Conservation (phyloP, 2,113 vertebrate genomes). For the Chloebia gouldiae region DNA sequence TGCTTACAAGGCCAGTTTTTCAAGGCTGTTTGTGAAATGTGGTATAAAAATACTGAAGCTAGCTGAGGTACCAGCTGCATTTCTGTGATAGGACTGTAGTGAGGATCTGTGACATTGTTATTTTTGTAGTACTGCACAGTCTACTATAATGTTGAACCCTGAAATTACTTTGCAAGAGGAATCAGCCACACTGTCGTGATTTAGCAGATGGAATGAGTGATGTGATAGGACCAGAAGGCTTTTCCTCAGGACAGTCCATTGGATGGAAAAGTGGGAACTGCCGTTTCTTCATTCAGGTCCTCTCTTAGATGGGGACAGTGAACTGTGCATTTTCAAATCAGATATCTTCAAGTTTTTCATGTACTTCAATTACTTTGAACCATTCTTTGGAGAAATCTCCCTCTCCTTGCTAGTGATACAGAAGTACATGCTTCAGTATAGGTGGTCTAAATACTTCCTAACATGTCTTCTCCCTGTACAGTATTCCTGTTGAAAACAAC, state of each 20-base stretch:
- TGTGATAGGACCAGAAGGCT: accelerated
- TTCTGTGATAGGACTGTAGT: not conserved
- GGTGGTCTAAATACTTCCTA: not conserved
- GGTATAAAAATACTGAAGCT: not conserved
- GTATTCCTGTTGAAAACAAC: not conserved
- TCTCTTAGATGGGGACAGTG: not conserved
- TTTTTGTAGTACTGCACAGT: not conserved
- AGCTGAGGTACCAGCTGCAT: not conserved
- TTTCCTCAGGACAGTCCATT: not conserved
- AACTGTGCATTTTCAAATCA: not conserved
- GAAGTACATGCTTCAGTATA: not conserved
- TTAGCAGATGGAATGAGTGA: not conserved
- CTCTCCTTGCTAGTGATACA: not conserved
- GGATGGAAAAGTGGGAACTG: not conserved
- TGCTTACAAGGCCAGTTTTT: not conserved
- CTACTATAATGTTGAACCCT: not conserved
- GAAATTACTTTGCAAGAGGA: not conserved
- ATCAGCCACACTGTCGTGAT: not conserved
- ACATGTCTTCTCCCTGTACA: not conserved
- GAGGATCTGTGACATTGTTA: not conserved
- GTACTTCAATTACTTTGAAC: not conserved
- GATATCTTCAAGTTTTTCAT: not conserved
- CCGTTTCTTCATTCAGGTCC: accelerated
- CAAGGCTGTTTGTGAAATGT: not conserved
- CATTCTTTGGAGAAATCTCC: not conserved